These are phyloP conservation scores for Lontra canadensis DNA, from an alignment of 2,113 vertebrate genomes.

Conservation along the genomic window DNA sequence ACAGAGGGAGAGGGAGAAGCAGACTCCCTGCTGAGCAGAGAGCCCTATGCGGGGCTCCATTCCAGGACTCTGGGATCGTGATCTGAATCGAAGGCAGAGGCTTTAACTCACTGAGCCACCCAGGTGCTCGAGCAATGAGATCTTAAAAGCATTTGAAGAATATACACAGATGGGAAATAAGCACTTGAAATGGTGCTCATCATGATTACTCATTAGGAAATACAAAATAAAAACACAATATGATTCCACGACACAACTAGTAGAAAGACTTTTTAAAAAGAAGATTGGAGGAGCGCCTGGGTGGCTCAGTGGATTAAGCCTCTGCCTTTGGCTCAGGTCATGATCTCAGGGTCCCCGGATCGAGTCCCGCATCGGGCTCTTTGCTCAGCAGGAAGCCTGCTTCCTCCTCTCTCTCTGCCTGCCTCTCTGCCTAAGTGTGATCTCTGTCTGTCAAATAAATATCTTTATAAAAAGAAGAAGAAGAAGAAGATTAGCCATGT, in stretches of 20 bases:
- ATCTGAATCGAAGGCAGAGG: neutral
- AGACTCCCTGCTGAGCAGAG: neutral
- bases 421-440: too few relatives aligned
- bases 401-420: too few relatives aligned
- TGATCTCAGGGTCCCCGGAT: too few relatives aligned
- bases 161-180: neutral
- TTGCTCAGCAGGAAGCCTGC: too few relatives aligned
- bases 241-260: neutral
- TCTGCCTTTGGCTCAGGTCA: too few relatives aligned
- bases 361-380: too few relatives aligned
- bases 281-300: neutral
- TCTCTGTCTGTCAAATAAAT: too few relatives aligned
- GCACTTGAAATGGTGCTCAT: neutral
- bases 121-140: too few relatives aligned
- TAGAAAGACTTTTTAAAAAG: neutral
- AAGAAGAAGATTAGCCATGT: neutral
- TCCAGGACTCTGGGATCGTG: too few relatives aligned
- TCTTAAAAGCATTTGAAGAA: neutral
- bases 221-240: neutral
- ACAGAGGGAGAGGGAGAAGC: neutral
- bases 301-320: too few relatives aligned
- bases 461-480: neutral
- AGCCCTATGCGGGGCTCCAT: rapidly evolving
- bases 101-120: neutral
- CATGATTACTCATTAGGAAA: neutral